Percentiles rank a stretch among this genome's conserved stretches.
phyloP scores from a whole-genome alignment of 1,140 invertebrate genomes.

The Achroia grisella region DNA sequence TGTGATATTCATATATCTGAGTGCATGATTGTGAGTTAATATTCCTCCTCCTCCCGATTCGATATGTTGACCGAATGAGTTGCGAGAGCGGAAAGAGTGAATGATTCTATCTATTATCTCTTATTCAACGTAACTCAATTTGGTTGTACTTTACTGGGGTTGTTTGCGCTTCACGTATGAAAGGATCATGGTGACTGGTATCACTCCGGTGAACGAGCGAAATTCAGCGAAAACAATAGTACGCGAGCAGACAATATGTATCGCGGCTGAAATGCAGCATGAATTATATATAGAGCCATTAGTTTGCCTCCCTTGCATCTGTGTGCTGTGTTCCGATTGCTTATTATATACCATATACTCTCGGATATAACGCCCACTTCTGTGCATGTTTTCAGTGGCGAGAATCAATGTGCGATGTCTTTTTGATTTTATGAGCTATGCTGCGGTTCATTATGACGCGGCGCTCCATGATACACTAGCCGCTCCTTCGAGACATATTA shows the following conservation, averaged over 20 bases:
- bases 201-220: constrained; percentile 58
- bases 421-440: constrained; percentile 58
- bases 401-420: constrained; percentile 63
- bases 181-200: constrained; percentile 19
- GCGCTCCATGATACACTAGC: constrained; percentile 13
- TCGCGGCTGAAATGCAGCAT: constrained; percentile 43
- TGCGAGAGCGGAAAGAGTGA: constrained; percentile 7
- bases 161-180: constrained; percentile 56
- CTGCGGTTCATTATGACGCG: constrained; percentile 31
- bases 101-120: not conserved
- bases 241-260: constrained; percentile 35
- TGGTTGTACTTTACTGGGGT: constrained; percentile 57
- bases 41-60: not conserved
- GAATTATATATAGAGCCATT: constrained; percentile 39
- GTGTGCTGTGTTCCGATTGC: constrained; percentile 48
- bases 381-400: constrained; percentile 53
- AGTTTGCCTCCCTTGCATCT: constrained; percentile 44
- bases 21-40: constrained; percentile 24
- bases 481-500: constrained; percentile 11
- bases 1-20: constrained; percentile 25
- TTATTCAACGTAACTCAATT: constrained; percentile 37
- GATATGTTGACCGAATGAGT: not conserved
- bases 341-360: constrained; percentile 21
- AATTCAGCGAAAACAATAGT: constrained; percentile 63
- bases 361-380: constrained; percentile 33